A percentile compares a stretch with the other conserved stretches of the same genome.
phyloP scores from a whole-genome alignment of 2,888 invertebrate genomes.

The Bombylius discolor region DNA sequence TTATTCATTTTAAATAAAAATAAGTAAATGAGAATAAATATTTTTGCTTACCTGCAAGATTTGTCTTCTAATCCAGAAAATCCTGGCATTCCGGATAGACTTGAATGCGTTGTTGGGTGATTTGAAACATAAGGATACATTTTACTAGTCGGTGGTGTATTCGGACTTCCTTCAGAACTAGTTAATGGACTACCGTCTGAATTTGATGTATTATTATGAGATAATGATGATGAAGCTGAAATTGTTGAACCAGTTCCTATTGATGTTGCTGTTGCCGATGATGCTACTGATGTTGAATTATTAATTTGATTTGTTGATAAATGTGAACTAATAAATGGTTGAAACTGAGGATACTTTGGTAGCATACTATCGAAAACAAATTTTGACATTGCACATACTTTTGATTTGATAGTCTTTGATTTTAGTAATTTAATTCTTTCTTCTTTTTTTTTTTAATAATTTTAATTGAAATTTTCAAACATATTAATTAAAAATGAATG shows the following conservation, averaged over 20 bases:
- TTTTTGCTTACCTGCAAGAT: slow-evolving; percentile 33
- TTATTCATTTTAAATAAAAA: no score
- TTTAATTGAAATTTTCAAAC: no score
- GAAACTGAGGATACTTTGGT: slow-evolving; percentile 78
- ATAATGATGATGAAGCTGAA: slow-evolving; percentile 43
- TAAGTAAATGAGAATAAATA: neutral
- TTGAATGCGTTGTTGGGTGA: slow-evolving; percentile 58
- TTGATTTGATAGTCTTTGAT: no score
- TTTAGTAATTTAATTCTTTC: no score
- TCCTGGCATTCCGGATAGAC: slow-evolving; percentile 58
- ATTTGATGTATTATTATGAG: slow-evolving; percentile 40
- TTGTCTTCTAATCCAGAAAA: slow-evolving; percentile 37
- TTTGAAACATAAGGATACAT: slow-evolving; percentile 87
- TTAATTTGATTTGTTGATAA: slow-evolving; percentile 41
- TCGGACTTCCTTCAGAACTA: slow-evolving; percentile 45
- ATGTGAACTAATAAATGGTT: slow-evolving; percentile 41
- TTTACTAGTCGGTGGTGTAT: slow-evolving; percentile 55
- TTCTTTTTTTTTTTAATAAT: no score
- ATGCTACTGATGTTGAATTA: slow-evolving; percentile 61
- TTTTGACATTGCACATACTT: slow-evolving; percentile 76
- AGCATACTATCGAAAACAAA: slow-evolving; percentile 97
- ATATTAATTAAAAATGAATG: no score
- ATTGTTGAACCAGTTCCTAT: slow-evolving; percentile 27
- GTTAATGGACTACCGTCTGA: slow-evolving; percentile 52
- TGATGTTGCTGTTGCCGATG: slow-evolving; percentile 23